Conservation (phyloP, 2,888 invertebrate genomes). For the Atethmia centrago region DNA sequence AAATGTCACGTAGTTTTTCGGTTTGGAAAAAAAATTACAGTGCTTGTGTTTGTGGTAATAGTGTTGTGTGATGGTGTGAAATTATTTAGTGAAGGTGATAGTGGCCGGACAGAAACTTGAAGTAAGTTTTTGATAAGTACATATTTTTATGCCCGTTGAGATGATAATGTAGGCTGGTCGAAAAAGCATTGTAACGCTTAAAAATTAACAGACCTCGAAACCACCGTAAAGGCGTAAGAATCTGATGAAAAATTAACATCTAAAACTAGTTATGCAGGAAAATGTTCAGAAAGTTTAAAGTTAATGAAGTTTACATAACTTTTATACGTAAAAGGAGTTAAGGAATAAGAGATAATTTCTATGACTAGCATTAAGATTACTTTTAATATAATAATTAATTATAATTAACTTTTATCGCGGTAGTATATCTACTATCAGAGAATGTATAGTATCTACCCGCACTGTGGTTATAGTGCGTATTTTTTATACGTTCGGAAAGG, state of each 20-base stretch:
- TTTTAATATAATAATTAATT: too few relatives aligned
- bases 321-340: background rate
- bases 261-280: background rate
- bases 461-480: background rate
- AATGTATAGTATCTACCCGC: background rate
- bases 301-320: slow-evolving; percentile 4
- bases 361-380: background rate
- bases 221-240: too few relatives aligned
- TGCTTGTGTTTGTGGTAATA: slow-evolving; percentile 50
- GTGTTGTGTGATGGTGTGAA: slow-evolving; percentile 54
- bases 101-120: slow-evolving; percentile 9
- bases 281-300: background rate
- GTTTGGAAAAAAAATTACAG: slow-evolving; percentile 41
- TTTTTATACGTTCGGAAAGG: background rate
- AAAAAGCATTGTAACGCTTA: background rate
- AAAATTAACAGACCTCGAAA: background rate
- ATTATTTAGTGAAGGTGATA: slow-evolving; percentile 21
- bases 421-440: background rate
- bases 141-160: background rate
- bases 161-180: background rate
- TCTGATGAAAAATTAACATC: background rate
- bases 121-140: slow-evolving; percentile 45
- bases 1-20: slow-evolving; percentile 51
- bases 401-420: background rate
- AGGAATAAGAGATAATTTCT: slow-evolving; percentile 1